These are phyloP conservation scores for Eciton burchellii DNA, from an alignment of 1,140 invertebrate genomes.

Conservation along the genomic window DNA sequence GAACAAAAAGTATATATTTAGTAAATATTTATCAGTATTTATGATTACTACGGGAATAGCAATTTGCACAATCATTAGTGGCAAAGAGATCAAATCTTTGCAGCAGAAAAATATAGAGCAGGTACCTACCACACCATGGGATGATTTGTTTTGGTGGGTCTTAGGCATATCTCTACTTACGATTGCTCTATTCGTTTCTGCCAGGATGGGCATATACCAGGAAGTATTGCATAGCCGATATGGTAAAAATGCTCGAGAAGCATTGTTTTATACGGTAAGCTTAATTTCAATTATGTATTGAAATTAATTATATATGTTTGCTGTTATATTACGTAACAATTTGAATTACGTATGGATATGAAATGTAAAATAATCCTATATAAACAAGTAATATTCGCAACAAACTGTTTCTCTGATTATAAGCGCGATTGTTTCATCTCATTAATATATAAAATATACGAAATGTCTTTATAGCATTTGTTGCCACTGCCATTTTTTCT, in stretches of 20 bases:
- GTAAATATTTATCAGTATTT: slow-evolving; percentile 96
- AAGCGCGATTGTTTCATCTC: too few species aligned
- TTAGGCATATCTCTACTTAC: slow-evolving; percentile 94
- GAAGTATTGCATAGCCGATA: slow-evolving; percentile 94
- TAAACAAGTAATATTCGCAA: too few species aligned
- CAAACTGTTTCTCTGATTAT: too few species aligned
- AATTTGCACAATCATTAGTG: slow-evolving; percentile 96
- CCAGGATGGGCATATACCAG: slow-evolving; percentile 98
- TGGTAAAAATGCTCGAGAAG: slow-evolving; percentile 98
- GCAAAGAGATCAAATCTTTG: slow-evolving; percentile 87
- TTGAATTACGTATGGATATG: neutral
- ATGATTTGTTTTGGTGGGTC: slow-evolving; percentile 93
- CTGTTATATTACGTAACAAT: too few species aligned
- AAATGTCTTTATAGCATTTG: slow-evolving; percentile 89
- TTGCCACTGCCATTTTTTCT: slow-evolving; percentile 95
- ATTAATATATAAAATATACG: slow-evolving; percentile 7
- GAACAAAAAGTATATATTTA: slow-evolving; percentile 92
- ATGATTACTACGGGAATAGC: slow-evolving; percentile 97
- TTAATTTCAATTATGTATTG: neutral
- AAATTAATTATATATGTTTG: neutral
- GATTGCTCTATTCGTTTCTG: slow-evolving; percentile 96
- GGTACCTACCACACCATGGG: slow-evolving; percentile 77
- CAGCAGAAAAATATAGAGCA: slow-evolving; percentile 63
- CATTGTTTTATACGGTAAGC: slow-evolving; percentile 95
- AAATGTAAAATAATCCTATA: neutral